Evolutionary conservation across 2,113 vertebrate genomes (phyloP).

Genomic region (Erpornis zantholeuca): DNA sequence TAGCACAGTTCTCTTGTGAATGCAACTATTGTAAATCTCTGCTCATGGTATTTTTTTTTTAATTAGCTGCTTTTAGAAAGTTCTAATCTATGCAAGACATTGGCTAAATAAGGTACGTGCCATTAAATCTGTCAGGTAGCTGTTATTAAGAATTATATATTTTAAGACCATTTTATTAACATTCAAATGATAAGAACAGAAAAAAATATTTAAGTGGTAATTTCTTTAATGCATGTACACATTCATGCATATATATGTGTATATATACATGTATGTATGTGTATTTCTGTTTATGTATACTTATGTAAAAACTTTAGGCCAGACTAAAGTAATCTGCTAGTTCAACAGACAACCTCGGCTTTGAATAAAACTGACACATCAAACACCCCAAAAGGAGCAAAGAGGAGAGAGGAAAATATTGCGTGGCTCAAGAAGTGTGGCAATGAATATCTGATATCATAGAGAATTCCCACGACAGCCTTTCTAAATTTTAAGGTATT

Average conservation of each 20-base stretch:
- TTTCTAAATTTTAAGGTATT: neutral
- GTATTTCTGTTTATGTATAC: neutral
- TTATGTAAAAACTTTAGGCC: neutral
- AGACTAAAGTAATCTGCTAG: neutral
- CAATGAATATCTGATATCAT: neutral
- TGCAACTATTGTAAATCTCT: slow-evolving; percentile 18
- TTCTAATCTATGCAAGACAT: neutral
- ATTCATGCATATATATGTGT: neutral
- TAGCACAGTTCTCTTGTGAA: neutral
- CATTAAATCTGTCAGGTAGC: neutral
- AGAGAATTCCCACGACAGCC: neutral
- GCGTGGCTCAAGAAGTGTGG: neutral
- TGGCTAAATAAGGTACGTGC: neutral
- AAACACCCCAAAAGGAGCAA: neutral
- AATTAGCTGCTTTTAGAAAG: neutral
- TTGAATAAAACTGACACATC: neutral
- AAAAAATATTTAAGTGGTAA: neutral
- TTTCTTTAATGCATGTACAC: neutral
- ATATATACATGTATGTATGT: neutral
- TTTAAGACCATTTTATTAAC: neutral
- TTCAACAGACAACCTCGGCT: neutral
- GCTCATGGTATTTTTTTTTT: neutral
- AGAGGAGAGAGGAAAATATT: neutral
- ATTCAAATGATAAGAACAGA: neutral
- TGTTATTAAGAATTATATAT: neutral